Percentiles rank a stretch among this genome's conserved stretches.
Conservation (phyloP, 2,888 invertebrate species). For the Eudasyphora cyanicolor region DNA sequence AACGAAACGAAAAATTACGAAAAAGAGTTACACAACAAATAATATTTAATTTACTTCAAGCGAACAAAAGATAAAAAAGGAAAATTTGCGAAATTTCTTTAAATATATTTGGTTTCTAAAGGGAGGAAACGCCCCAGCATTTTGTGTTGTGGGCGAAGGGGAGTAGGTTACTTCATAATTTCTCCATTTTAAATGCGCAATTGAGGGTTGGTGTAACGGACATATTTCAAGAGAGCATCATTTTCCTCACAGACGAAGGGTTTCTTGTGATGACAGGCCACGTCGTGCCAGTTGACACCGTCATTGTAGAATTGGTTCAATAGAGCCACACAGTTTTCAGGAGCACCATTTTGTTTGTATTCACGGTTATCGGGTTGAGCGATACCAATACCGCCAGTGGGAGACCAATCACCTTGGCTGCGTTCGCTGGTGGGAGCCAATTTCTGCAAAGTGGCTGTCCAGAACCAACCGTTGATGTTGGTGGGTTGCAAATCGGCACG, state of each 20-base stretch:
- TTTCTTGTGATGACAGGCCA: slow-evolving; percentile 94
- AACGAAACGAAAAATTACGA: slow-evolving; percentile 18
- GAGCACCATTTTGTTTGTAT: slow-evolving; percentile 89
- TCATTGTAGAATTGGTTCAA: slow-evolving; percentile 95
- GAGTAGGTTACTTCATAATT: background rate
- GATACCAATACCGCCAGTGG: slow-evolving; percentile 90
- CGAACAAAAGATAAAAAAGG: slow-evolving; percentile 11
- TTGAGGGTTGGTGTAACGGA: slow-evolving; percentile 90
- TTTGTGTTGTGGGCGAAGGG: background rate
- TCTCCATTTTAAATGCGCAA: slow-evolving; percentile 83
- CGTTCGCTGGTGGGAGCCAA: slow-evolving; percentile 91
- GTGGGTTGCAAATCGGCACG: slow-evolving; percentile 91
- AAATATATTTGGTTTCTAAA: slow-evolving; percentile 76
- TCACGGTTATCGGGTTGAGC: slow-evolving; percentile 95
- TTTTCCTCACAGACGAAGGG: slow-evolving; percentile 94
- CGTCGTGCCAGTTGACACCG: slow-evolving; percentile 94
- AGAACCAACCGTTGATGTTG: slow-evolving; percentile 93
- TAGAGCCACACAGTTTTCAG: slow-evolving; percentile 92
- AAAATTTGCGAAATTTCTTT: slow-evolving; percentile 48
- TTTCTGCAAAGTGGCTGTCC: slow-evolving; percentile 93
- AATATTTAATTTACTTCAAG: slow-evolving; percentile 11
- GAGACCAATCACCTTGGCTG: slow-evolving; percentile 93
- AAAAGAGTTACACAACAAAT: slow-evolving; percentile 33
- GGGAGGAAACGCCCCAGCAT: background rate
- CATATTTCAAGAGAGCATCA: slow-evolving; percentile 91